Evolutionary conservation across 2,113 vertebrate species (phyloP), one percentile per base, ranked within the genome.

Genomic region (Paracanthobrama guichenoti): DNA sequence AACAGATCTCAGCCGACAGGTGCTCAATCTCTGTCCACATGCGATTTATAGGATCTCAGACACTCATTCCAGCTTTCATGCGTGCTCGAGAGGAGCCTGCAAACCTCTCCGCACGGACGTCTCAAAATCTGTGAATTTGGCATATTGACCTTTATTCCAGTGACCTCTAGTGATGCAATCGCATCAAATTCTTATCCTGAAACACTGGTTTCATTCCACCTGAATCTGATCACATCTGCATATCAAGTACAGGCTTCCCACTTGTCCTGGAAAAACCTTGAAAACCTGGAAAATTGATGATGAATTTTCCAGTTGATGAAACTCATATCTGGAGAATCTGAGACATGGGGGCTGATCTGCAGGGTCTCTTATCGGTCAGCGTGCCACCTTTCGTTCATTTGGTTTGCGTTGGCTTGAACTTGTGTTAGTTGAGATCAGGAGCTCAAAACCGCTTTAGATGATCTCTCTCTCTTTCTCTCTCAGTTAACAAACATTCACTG

Each of bases 391-490:
- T 31, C 28, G 2, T 31, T 31, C 31, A 3, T 31, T 31, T 31
- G 31, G 31, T 31, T 31, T 31, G 31, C 3, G 31, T 31, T n/a
- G n/a, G n/a, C n/a, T n/a, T n/a, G n/a, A n/a, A n/a, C n/a, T n/a
- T n/a, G n/a, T n/a, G n/a, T n/a, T n/a, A n/a, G n/a, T n/a, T n/a
- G n/a, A n/a, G n/a, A n/a, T n/a, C n/a, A n/a, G n/a, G n/a, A n/a
- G 28, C 28, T 31, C 28, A 31, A n/a, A n/a, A 31, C 28, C 28
- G 28, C 28, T 31, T 31, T 31, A 31, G 35, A 35, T 35, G 4
- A 35, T 5, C 35, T 39, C 39, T 39, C 39, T 39, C 6, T 39
- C 39, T 67, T n/a, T 86, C 46, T 81, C 39, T 28, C 16, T 88
- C 71, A 0, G 64, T 53, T 48, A 39, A 39, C 16, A 35, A 57